These are phyloP conservation scores for Periophthalmus modestus DNA, from an alignment of 2,113 vertebrate genomes.

Conservation along the genomic window DNA sequence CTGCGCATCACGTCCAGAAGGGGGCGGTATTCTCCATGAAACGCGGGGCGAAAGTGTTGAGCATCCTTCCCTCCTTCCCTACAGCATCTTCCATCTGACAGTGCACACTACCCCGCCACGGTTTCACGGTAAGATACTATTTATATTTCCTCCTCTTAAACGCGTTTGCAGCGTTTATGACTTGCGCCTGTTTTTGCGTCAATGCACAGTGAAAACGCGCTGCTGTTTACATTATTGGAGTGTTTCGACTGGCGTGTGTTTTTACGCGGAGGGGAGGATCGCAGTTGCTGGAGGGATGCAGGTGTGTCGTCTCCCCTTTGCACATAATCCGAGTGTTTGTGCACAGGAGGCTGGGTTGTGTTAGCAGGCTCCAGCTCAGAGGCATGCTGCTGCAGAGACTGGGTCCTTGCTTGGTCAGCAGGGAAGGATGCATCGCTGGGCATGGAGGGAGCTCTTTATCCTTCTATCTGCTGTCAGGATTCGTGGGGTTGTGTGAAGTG, in stretches of 20 bases:
- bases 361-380: slow-evolving; percentile 35
- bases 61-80: slow-evolving; percentile 44
- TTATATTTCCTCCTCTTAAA: background rate
- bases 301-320: slow-evolving; percentile 39
- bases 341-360: slow-evolving; percentile 17
- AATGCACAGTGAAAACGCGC: slow-evolving; percentile 21
- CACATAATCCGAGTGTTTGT: slow-evolving; percentile 16
- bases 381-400: slow-evolving; percentile 49
- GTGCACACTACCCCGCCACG: slow-evolving; percentile 37
- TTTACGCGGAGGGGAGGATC: slow-evolving; percentile 8
- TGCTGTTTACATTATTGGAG: slow-evolving; percentile 22
- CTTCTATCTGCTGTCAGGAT: slow-evolving; percentile 36
- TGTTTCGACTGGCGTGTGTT: slow-evolving; percentile 38
- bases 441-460: slow-evolving; percentile 17
- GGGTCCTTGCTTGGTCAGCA: slow-evolving; percentile 62
- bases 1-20: slow-evolving; percentile 19
- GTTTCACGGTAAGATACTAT: slow-evolving; percentile 62
- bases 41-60: slow-evolving; percentile 12
- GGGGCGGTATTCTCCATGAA: slow-evolving; percentile 37
- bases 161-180: background rate
- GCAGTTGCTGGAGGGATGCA: slow-evolving; percentile 36
- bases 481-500: slow-evolving; percentile 30
- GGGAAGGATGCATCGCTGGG: slow-evolving; percentile 45
- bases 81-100: slow-evolving; percentile 65
- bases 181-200: background rate